Evolutionary conservation across 2,797 vertebrate genomes (phyloP), one percentile per base, ranked within the genome.

Genomic region (Cyprinodon diabolis): DNA sequence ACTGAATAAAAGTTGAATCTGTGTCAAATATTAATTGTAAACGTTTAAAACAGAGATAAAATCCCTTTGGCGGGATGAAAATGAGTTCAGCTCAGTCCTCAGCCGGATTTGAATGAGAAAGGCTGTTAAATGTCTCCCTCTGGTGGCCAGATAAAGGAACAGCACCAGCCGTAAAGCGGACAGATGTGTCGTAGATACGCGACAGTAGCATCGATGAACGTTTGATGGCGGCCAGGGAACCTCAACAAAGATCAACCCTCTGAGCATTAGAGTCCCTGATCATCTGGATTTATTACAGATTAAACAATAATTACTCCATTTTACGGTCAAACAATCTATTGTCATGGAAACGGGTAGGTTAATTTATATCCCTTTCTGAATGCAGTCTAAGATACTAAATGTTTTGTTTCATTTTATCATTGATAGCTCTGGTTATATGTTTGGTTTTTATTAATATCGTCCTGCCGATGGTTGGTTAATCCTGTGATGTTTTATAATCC

Each of bases 301-400:
- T 69, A 0, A 14, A 47, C 1, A 47, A 21, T 4, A 11, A 12
- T 30, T 62, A n/a, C 12, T 8, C 4, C 9, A 9, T 70, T n/a
- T 0, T 47, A 40, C 17, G 30, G 21, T 19, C n/a, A 23, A 13
- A 4, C 4, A 49, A 4, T 37, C 48, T 35, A 51, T 21, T 48
- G 86, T 76, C 71, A 92, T 95, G 92, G 94, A 95, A 92, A 93
- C 94, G 89, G 94, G 94, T 95, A 80, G 23, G 93, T 77, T 6
- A 1, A 6, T 37, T 0, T 48, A 2, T 5, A 40, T 56, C 67
- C 13, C 13, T n/a, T 14, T 14, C 5, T 60, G 3, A 60, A 23
- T 4, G 12, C n/a, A 73, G 23, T 19, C 11, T 9, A 49, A 40
- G 9, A 70, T n/a, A 30, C 56, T 15, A 30, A 63, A n/a, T 51